Evolutionary conservation across 2,113 vertebrate species (phyloP).

Genomic region (Cariama cristata): DNA sequence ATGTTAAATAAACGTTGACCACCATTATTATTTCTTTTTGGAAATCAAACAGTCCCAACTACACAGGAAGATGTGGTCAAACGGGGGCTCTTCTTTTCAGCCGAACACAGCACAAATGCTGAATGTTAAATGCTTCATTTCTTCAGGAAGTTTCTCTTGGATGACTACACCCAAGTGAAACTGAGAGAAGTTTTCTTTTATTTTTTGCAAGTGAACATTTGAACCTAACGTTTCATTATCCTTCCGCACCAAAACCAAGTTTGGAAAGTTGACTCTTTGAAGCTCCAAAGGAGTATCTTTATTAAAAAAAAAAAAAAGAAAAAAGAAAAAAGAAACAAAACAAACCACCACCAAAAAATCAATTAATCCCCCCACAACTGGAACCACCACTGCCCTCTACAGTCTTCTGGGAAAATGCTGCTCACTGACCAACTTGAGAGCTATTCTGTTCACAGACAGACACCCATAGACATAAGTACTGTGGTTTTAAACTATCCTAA

Average conservation of each 20-base stretch:
- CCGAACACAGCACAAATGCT: background rate
- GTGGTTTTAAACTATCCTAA: background rate
- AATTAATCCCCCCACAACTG: background rate
- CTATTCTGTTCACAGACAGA: background rate
- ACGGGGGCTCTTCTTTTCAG: background rate
- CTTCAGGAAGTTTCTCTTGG: constrained; percentile 66
- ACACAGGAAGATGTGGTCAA: background rate
- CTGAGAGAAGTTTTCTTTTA: background rate
- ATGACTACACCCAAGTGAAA: constrained; percentile 19
- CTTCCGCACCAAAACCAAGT: background rate
- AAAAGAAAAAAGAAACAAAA: background rate
- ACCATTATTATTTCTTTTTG: background rate
- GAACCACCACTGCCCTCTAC: constrained; percentile 64
- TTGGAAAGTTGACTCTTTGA: background rate
- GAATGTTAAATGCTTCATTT: background rate
- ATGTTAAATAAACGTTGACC: background rate
- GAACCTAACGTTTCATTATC: background rate
- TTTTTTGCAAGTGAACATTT: constrained; percentile 34
- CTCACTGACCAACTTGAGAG: background rate
- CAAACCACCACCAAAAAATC: background rate
- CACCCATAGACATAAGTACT: fast-evolving
- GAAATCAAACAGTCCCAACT: background rate
- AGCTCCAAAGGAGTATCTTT: background rate
- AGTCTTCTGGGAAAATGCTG: background rate
- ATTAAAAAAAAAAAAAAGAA: background rate